A percentile compares a stretch with the other conserved stretches of the same genome.
phyloP scores from a whole-genome alignment of 2,113 vertebrate genomes.

The Laticauda laticaudata region DNA sequence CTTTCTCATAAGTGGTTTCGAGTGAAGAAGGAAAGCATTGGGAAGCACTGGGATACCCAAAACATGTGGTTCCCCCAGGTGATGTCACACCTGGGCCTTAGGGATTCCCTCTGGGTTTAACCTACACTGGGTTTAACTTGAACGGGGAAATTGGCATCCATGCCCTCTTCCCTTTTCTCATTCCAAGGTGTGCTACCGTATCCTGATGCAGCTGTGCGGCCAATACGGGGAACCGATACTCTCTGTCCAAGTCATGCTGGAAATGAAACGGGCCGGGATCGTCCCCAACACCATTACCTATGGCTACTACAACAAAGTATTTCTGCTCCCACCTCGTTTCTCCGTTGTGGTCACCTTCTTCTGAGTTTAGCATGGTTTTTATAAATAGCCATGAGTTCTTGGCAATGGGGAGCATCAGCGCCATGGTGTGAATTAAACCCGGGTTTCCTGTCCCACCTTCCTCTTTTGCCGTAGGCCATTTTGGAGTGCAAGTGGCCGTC shows the following conservation, averaged over 20 bases:
- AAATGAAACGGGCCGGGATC: conserved; percentile 93
- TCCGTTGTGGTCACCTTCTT: neutral
- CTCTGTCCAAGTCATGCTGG: conserved; percentile 89
- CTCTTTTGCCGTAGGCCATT: conserved; percentile 78
- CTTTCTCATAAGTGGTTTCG: no score
- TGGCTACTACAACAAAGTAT: conserved; percentile 95
- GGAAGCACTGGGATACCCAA: no score
- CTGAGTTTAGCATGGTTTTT: neutral
- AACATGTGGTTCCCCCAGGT: neutral
- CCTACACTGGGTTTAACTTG: neutral
- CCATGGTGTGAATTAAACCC: neutral
- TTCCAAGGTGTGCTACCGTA: conserved; percentile 89
- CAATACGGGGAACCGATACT: conserved; percentile 92
- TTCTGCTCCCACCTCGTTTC: accelerated
- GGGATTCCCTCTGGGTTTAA: neutral
- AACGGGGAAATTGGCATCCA: neutral
- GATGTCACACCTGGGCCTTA: neutral
- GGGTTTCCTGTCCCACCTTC: neutral
- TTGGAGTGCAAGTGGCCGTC: conserved; percentile 95
- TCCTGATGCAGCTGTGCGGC: conserved; percentile 94
- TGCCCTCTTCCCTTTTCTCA: accelerated
- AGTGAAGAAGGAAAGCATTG: no score
- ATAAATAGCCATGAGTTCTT: accelerated
- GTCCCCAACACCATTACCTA: conserved; percentile 94
- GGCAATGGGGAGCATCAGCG: neutral